These are phyloP conservation scores for Myotis pilosus DNA, from an alignment of 2,797 vertebrate species.

Conservation along the genomic window DNA sequence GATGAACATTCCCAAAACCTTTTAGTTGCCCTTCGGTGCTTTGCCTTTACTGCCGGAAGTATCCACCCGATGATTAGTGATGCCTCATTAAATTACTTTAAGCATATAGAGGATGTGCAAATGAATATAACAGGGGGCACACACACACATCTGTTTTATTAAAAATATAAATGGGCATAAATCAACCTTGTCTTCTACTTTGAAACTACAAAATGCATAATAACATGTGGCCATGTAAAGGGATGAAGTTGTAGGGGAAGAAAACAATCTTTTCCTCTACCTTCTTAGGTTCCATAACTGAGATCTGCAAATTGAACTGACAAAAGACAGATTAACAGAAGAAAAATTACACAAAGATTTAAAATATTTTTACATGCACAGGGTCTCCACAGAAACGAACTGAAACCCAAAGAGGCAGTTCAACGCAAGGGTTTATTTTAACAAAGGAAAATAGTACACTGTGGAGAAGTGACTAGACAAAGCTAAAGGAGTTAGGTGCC, in stretches of 20 bases:
- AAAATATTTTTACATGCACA: background rate
- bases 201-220: conserved; percentile 6
- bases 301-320: background rate
- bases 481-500: background rate
- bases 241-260: background rate
- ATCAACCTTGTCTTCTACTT: background rate
- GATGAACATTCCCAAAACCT: background rate
- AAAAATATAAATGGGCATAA: background rate
- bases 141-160: background rate
- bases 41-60: background rate
- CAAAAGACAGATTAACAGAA: background rate
- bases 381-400: background rate
- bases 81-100: background rate
- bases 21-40: background rate
- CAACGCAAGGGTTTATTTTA: background rate
- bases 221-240: background rate
- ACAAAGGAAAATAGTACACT: background rate
- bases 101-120: background rate
- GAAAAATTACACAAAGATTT: background rate
- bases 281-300: background rate
- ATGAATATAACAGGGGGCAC: background rate
- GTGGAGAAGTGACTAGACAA: background rate
- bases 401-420: background rate
- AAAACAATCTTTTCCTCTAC: background rate
- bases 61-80: background rate